Evolutionary conservation across 2,113 vertebrate genomes (phyloP), one percentile per base, ranked within the genome.

Genomic region (Dissostichus mawsoni): DNA sequence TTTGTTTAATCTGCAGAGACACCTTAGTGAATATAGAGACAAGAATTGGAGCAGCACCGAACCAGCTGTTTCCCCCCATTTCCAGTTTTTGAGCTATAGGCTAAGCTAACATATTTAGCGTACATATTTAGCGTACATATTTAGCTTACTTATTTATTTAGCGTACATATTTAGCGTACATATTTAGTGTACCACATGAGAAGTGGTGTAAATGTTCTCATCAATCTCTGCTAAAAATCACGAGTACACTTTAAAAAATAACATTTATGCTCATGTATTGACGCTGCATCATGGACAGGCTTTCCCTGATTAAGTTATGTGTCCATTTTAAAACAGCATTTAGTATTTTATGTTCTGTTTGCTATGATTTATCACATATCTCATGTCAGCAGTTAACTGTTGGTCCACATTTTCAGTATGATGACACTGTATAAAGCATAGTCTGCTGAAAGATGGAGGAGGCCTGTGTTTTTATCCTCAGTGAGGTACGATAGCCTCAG

Each of bases 381-480:
- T 23, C 8, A 48, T 51, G 83, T 85, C 74, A 78, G 74, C 85
- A 76, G 71, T 45, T 75, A 3, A 79, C 65, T 55, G 71, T 73
- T 12, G 67, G 73, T 58, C 53, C 36, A 75, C 45, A 66, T 65
- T 50, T 52, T 41, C 58, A 74, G 41, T 47, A 36, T 56, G 78
- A 89, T 78, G 85, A 68, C 77, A 86, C 71, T 84, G 85, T 83
- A 83, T 78, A 77, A 86, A 87, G 85, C 69, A 0, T 20, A 74
- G 72, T 71, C 79, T 0, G 67, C 78, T 86, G 73, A 82, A 86
- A 84, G 72, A 74, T 89, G 82, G 80, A 41, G 90, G 81, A 82
- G 90, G 90, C 76, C 85, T 89, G 87, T 73, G 90, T 89, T 90
- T 93, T 94, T 95, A 84, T 95, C 18, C 80, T 59, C 91, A 89